A percentile compares a stretch with the other conserved stretches of the same genome.
These are phyloP conservation scores for Petaurus breviceps DNA, from an alignment of 2,113 vertebrate species.

Conservation along the genomic window DNA sequence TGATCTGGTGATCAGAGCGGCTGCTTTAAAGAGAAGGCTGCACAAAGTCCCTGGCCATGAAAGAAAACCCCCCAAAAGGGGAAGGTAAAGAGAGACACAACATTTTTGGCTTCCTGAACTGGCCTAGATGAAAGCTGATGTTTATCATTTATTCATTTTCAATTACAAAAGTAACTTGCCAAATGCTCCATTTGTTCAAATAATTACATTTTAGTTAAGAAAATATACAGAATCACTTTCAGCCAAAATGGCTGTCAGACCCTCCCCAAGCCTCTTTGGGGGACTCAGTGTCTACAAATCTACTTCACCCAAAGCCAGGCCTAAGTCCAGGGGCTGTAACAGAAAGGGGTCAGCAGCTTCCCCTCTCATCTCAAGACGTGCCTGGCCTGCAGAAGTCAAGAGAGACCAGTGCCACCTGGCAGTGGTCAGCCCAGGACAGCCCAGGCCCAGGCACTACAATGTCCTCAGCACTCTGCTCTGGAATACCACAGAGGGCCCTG, in stretches of 20 bases:
- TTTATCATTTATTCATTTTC: background rate
- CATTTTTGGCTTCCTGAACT: background rate
- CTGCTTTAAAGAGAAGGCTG: conserved; percentile 44
- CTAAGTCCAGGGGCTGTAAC: too few relatives aligned
- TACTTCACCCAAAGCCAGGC: background rate
- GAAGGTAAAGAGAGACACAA: background rate
- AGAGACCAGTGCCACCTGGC: too few relatives aligned
- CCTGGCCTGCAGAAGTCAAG: background rate
- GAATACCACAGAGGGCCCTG: background rate
- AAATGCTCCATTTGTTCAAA: background rate
- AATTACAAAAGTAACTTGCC: background rate
- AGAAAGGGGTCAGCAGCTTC: too few relatives aligned
- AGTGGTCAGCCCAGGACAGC: too few relatives aligned
- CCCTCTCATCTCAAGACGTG: too few relatives aligned
- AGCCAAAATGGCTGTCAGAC: background rate
- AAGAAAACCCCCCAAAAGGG: background rate
- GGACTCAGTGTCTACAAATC: background rate
- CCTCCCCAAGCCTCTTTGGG: too few relatives aligned
- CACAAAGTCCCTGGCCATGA: background rate
- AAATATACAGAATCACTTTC: background rate
- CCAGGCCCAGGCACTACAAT: background rate
- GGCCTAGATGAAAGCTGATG: background rate
- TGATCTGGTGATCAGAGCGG: conserved; percentile 9
- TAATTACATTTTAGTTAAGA: background rate
- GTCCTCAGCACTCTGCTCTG: background rate